Conservation (phyloP, 2,113 vertebrate species). For the Cercopithecus mona region DNA sequence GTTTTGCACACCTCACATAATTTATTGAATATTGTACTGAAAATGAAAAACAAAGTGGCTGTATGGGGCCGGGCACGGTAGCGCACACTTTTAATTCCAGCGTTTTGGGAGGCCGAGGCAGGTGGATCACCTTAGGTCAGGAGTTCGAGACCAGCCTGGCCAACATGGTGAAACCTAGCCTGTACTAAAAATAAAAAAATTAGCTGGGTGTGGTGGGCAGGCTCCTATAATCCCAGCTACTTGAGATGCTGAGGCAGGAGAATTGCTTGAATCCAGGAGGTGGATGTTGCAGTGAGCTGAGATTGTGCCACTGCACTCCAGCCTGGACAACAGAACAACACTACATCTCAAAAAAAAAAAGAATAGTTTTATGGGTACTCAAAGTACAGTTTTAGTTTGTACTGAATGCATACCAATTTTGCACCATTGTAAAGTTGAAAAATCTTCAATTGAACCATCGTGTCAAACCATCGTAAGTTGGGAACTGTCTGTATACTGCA, state of each 20-base stretch:
- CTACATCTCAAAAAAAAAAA: not conserved
- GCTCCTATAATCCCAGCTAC: too few species aligned
- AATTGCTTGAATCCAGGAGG: not conserved
- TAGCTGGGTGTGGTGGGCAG: not conserved
- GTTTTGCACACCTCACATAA: not conserved
- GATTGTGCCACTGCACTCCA: not conserved
- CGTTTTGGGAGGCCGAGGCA: too few species aligned
- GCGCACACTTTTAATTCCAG: too few species aligned
- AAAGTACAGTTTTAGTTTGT: too few species aligned
- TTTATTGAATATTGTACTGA: not conserved
- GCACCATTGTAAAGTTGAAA: not conserved
- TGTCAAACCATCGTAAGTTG: not conserved
- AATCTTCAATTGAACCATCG: not conserved
- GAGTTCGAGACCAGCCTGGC: too few species aligned
- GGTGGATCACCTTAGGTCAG: too few species aligned
- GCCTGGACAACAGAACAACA: not conserved
- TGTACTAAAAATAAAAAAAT: too few species aligned
- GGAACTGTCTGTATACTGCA: not conserved
- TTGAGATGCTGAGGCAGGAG: not conserved
- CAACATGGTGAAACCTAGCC: too few species aligned
- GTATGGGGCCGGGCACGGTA: too few species aligned
- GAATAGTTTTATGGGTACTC: too few species aligned
- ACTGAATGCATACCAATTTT: too few species aligned
- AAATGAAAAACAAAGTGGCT: not conserved
- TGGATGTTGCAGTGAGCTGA: not conserved